Evolutionary conservation across 2,888 invertebrate genomes (phyloP), one percentile per base, ranked within the genome.

Genomic region (Tipula vernalis): DNA sequence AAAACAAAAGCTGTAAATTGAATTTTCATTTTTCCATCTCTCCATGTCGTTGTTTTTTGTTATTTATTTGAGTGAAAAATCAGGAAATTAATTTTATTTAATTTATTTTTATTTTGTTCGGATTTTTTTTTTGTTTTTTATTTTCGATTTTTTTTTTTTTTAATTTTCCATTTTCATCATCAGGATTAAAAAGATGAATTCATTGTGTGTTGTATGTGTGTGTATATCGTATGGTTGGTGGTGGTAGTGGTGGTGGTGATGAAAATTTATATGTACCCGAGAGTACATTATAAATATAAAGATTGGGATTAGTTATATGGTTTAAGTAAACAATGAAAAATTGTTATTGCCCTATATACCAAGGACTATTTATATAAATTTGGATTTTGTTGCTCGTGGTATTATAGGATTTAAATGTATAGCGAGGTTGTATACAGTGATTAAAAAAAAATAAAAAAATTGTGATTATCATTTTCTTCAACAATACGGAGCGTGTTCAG

Each of bases 11-110:
- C 18, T 57, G 57, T 18, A 71, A 71, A 71, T 71, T 71, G 71
- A 71, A 28, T 71, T 71, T 71, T 71, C 71, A 28, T 28, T 71
- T 71, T 71, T 71, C 28, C 28, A 71, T 71, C 51, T 44, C 51
- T 5, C 15, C 8, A n/a, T n/a, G 51, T 51, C 13, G n/a, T 71
- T 71, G 15, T 51, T 51, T 71, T 71, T 71, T 71, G 71, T 71
- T 71, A 71, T 71, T 71, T 71, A 71, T 71, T 71, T 71, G 71
- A 71, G 71, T 71, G 71, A 71, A 71, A 71, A 71, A 71, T 71
- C 71, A 71, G 71, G 71, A 71, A 71, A 71, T 71, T 71, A 71
- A 71, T 71, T 71, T 71, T 71, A 71, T 71, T 71, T 71, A 71
- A 71, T 71, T 71, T 28, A 71, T 71, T 71, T 71, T 71, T 71